Base-by-base conservation (phyloP, 2,888 invertebrate species). In the Graphium colonna region DNA sequence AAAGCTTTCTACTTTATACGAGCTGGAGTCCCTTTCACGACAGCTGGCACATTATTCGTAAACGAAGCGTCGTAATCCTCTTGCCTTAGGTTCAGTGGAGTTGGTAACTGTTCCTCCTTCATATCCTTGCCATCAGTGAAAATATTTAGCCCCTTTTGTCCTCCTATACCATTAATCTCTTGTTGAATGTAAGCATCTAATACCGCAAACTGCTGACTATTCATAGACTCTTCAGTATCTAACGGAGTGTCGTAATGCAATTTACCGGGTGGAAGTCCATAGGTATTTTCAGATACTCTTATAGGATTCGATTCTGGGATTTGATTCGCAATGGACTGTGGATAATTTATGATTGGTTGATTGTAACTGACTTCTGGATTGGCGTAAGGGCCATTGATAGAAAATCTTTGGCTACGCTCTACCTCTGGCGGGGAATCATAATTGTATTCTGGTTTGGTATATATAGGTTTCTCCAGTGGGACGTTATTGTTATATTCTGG, bases 1-100 rank as follows among this genome's bases (percentile, higher is more conserved):
- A 12, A 88, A 81, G 60, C 69, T 80, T 58, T 82, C 82, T 44
- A 79, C 63, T 63, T 77, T 81, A 75, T 79, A 85, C 0, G 72
- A 68, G 47, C 58, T 62, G 1, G 66, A 54, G 1, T 75, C 71
- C 75, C 58, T 16, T 73, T 73, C 0, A 77, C 71, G 0, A 82
- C 65, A 2, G 68, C 69, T 0, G 79, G 77, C 0, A 81, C 76
- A 36, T 86, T 79, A 57, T 83, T 77, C 0, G 85, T 79, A 31
- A 67, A 76, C 0, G 85, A 77, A 3, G 64, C 64, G 8, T 76
- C 77, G 40, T 67, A 75, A 36, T 85, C 81, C 33, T 61, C 53
- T 5, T 74, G 73, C 59, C 84, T 71, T 51, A 87, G 65, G 55
- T 86, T 87, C 0, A 72, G 45, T 0, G 87, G 85, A 31, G 61